Percentiles rank a stretch among this genome's conserved stretches.
These are phyloP conservation scores for Eriocheir sinensis DNA, from an alignment of 1,140 invertebrate species.

Conservation along the genomic window DNA sequence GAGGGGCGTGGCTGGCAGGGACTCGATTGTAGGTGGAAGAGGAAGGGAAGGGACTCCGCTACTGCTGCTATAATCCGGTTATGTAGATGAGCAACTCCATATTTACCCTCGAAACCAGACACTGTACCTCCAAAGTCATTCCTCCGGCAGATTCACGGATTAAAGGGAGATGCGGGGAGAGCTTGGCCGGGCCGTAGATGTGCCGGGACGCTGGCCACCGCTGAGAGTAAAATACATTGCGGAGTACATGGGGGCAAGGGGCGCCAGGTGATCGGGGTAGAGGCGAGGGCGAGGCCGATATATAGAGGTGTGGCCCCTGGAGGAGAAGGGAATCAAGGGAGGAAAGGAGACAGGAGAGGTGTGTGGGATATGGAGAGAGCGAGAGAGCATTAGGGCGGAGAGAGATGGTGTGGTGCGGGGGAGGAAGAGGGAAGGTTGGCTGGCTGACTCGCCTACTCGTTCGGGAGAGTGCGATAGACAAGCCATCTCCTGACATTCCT, in stretches of 20 bases:
- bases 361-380: too few species aligned
- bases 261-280: not conserved
- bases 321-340: not conserved
- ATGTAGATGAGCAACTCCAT: slow-evolving; percentile 54
- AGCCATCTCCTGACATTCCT: too few species aligned
- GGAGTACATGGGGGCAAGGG: not conserved
- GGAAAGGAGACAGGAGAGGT: not conserved
- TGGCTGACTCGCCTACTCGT: too few species aligned
- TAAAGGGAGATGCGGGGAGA: not conserved
- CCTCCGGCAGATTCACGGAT: slow-evolving; percentile 18
- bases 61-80: slow-evolving; percentile 59
- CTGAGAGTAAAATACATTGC: not conserved
- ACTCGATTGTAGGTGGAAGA: not conserved
- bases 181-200: not conserved
- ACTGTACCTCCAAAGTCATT: slow-evolving; percentile 36
- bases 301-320: not conserved
- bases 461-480: too few species aligned
- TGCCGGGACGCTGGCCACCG: not conserved
- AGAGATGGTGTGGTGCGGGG: not conserved
- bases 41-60: not conserved
- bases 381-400: too few species aligned
- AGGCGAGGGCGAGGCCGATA: not conserved
- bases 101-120: slow-evolving; percentile 55
- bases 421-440: not conserved
- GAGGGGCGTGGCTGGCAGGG: not conserved